These are phyloP conservation scores for Mylabris sibirica DNA, from an alignment of 2,888 invertebrate species.

Conservation along the genomic window DNA sequence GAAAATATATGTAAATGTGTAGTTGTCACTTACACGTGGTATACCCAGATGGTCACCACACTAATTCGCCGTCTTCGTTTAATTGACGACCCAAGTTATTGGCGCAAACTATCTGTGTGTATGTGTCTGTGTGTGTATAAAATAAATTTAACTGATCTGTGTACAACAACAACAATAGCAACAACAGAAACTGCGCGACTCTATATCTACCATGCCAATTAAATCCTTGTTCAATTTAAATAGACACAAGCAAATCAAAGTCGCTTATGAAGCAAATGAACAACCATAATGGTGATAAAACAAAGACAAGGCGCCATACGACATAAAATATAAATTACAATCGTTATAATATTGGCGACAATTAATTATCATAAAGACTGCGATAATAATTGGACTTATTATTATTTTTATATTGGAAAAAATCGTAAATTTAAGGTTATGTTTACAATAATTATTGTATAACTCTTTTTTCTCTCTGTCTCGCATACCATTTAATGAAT, in stretches of 20 bases:
- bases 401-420: not conserved
- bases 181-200: not conserved
- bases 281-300: not conserved
- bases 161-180: not conserved
- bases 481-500: not conserved
- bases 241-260: not conserved
- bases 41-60: not conserved
- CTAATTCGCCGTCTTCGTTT: not conserved
- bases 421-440: not conserved
- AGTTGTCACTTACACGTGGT: conserved; percentile 10
- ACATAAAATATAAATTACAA: not conserved
- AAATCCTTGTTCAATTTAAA: not conserved
- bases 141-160: conserved; percentile 5
- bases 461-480: not conserved
- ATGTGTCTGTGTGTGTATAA: not conserved
- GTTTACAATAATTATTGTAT: not conserved
- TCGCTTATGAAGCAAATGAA: not conserved
- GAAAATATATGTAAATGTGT: no score
- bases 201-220: not conserved
- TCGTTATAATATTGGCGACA: no score
- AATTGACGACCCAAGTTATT: not conserved
- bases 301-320: not conserved
- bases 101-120: not conserved
- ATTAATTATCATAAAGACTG: not conserved
- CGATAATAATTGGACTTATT: not conserved